A percentile compares a stretch with the other conserved stretches of the same genome.
phyloP scores from a whole-genome alignment of 1,140 invertebrate species.

The Thaumatotibia leucotreta region DNA sequence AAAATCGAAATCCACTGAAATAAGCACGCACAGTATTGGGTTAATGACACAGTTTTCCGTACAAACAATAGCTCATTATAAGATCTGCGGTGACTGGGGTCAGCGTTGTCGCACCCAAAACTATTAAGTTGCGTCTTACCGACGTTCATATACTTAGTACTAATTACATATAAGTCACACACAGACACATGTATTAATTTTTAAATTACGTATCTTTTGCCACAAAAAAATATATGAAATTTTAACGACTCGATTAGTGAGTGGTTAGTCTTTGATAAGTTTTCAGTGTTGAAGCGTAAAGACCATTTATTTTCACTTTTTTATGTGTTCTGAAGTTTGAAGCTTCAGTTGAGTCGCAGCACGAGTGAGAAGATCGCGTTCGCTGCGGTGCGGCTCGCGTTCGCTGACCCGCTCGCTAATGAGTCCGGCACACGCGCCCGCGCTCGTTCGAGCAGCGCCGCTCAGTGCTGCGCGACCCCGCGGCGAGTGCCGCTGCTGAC shows the following conservation, averaged over 20 bases:
- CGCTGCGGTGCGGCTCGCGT: not conserved
- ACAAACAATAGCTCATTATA: constrained; percentile 10
- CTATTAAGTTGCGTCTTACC: not conserved
- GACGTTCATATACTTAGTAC: not conserved
- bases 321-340: not conserved
- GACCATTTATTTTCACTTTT: not conserved
- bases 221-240: no score
- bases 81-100: not conserved
- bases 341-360: not conserved
- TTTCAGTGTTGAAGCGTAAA: not conserved
- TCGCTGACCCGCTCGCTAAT: constrained; percentile 2
- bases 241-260: no score
- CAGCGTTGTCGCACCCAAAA: not conserved
- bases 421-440: constrained; percentile 4
- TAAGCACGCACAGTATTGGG: not conserved
- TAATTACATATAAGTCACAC: no score
- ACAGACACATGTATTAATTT: no score
- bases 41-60: not conserved
- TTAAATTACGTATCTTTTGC: not conserved
- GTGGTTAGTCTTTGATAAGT: not conserved
- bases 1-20: not conserved
- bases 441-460: not conserved
- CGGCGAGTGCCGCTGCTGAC: not conserved
- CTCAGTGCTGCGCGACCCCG: constrained; percentile 4
- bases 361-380: not conserved